Evolutionary conservation across 2,888 invertebrate species (phyloP), one percentile per base, ranked within the genome.

Genomic region (Ectemnius continuus): DNA sequence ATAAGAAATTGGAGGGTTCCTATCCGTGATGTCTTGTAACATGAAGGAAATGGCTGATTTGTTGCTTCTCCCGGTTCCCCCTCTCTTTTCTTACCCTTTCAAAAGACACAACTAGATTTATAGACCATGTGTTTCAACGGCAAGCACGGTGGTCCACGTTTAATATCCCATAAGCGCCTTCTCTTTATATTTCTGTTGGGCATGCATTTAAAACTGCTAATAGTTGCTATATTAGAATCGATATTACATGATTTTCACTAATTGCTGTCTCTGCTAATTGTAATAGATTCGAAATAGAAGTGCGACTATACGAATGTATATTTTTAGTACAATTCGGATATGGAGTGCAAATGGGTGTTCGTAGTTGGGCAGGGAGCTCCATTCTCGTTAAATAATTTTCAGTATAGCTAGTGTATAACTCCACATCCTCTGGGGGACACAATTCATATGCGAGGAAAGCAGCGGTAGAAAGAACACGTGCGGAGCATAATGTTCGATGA

Each of bases 401-500:
- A 36, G n/a, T 72, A 64, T 16, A 23, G 68, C 62, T 65, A 57
- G 67, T 67, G 68, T 72, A 61, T 72, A 69, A 69, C 58, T 20
- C 61, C 36, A 62, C 64, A 62, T 67, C 68, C 14, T 58, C 58
- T 4, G 58, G 26, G 2, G 52, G 16, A 2, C 16, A 52, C 52
- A 16, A 52, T 52, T 52, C 16, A 52, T 52, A 52, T 52, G 52
- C 16, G 52, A 16, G 16, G 4, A 16, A 11, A 52, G 52, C 52
- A 14, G 52, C 69, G 63, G 63, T 70, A 76, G 66, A 72, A 28
- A 64, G 74, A 80, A 77, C 82, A 83, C 82, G 80, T 82, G 82
- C 77, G 72, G 66, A 70, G 77, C 82, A 82, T 80, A 82, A 80
- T 73, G 77, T 72, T 74, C 82, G 79, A 76, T 82, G 77, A 84